Conservation (phyloP, 1,140 invertebrate genomes). For the Drosophila trapezifrons region DNA sequence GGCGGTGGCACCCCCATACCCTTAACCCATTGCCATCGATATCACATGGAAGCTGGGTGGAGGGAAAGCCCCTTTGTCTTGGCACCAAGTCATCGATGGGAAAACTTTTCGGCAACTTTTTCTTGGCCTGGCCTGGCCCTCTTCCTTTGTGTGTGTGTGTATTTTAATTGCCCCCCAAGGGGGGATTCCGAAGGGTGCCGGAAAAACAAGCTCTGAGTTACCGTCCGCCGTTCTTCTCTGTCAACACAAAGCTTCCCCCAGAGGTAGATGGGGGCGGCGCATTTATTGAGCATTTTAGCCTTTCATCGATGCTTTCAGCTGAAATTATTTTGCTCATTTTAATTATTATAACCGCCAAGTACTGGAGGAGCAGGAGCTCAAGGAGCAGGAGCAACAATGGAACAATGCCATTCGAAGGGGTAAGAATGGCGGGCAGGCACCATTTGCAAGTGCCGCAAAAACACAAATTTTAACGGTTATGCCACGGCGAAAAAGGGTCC, state of each 20-base stretch:
- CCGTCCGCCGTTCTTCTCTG: slow-evolving; percentile 20
- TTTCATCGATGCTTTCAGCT: slow-evolving; percentile 80
- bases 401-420: slow-evolving; percentile 38
- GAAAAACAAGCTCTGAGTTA: slow-evolving; percentile 64
- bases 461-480: slow-evolving; percentile 79
- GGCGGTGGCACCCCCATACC: neutral
- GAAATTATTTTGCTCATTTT: slow-evolving; percentile 82
- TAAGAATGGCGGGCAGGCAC: neutral
- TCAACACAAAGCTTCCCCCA: slow-evolving; percentile 18
- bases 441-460: slow-evolving; percentile 50
- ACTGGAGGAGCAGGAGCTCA: slow-evolving; percentile 38
- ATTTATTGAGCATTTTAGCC: slow-evolving; percentile 81
- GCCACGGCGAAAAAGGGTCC: slow-evolving; percentile 30
- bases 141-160: slow-evolving; percentile 57
- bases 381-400: slow-evolving; percentile 31
- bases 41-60: slow-evolving; percentile 64
- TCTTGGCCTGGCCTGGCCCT: slow-evolving; percentile 37
- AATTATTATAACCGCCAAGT: slow-evolving; percentile 81
- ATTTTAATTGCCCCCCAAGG: slow-evolving; percentile 72
- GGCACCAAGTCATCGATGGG: slow-evolving; percentile 69
- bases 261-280: neutral
- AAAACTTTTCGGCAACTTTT: slow-evolving; percentile 76
- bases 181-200: slow-evolving; percentile 2
- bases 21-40: slow-evolving; percentile 58
- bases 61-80: slow-evolving; percentile 27